Conservation (phyloP, 1,140 invertebrate species). For the Lucilia cuprina region DNA sequence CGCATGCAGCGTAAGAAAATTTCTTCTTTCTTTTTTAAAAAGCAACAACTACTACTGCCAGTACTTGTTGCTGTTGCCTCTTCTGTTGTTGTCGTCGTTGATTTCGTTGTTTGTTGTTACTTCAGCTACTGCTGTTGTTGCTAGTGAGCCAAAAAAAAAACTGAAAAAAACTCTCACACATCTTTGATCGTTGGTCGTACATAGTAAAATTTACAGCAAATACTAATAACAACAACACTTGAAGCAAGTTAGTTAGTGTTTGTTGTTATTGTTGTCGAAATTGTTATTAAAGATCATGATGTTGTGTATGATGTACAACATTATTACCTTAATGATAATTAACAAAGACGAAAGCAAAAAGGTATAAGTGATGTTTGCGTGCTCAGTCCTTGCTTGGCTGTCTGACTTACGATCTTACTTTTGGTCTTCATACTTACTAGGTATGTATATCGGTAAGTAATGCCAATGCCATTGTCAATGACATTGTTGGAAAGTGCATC, state of each 20-base stretch:
- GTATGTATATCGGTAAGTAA: not conserved
- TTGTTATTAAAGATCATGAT: slow-evolving; percentile 12
- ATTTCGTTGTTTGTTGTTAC: not conserved
- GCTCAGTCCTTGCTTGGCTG: not conserved
- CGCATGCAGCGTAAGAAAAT: slow-evolving; percentile 51
- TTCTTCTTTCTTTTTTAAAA: slow-evolving; percentile 28
- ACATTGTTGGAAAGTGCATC: not conserved
- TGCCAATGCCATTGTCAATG: slow-evolving; percentile 33
- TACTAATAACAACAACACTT: not conserved
- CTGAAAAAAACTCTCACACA: not conserved
- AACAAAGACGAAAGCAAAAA: not conserved
- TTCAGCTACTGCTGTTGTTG: slow-evolving; percentile 9
- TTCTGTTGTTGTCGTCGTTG: too few species aligned
- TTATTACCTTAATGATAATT: not conserved
- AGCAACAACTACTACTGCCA: not conserved
- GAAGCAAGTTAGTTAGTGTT: not conserved
- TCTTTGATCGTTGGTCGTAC: not conserved
- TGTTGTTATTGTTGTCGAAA: not conserved
- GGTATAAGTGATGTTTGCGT: not conserved
- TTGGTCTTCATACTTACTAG: not conserved
- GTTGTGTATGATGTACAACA: not conserved
- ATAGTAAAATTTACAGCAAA: not conserved
- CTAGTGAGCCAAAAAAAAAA: not conserved
- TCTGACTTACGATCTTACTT: slow-evolving; percentile 14
- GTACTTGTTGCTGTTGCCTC: not conserved